These are phyloP conservation scores for Sebastiscus tertius DNA, from an alignment of 2,797 vertebrate species.

Conservation along the genomic window DNA sequence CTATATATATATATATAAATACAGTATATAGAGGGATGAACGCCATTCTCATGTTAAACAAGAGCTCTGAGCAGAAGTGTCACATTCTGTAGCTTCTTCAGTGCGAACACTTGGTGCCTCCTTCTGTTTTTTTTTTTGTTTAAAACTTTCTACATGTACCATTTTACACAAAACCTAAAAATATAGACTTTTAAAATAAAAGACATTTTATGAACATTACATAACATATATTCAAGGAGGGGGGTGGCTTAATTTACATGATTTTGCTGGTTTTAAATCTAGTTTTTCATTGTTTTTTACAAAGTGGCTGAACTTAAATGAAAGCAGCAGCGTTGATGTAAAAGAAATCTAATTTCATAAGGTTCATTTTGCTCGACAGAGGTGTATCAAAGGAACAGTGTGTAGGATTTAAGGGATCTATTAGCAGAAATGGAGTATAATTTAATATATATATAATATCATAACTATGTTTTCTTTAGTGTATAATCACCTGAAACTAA, in stretches of 20 bases:
- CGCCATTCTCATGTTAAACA: neutral
- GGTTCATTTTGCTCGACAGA: neutral
- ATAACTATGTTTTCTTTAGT: too few species aligned
- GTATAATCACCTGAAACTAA: too few species aligned
- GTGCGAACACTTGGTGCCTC: neutral
- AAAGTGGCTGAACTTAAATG: neutral
- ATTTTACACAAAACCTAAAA: conserved; percentile 11
- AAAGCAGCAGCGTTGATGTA: neutral
- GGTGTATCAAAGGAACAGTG: neutral
- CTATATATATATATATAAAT: too few species aligned
- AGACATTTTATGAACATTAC: conserved; percentile 13
- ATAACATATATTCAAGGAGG: neutral
- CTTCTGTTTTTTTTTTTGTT: conserved; percentile 9
- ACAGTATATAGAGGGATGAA: too few species aligned
- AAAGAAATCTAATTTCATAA: neutral
- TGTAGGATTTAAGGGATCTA: too few species aligned
- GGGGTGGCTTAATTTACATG: neutral
- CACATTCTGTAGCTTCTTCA: neutral
- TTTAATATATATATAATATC: too few species aligned
- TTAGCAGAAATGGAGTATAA: too few species aligned
- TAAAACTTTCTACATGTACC: neutral
- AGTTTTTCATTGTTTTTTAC: neutral
- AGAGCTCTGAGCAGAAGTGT: neutral
- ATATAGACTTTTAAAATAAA: conserved; percentile 17
- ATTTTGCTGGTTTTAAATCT: neutral